Base-by-base conservation (phyloP, 2,113 vertebrate genomes). In the Rynchops niger region DNA sequence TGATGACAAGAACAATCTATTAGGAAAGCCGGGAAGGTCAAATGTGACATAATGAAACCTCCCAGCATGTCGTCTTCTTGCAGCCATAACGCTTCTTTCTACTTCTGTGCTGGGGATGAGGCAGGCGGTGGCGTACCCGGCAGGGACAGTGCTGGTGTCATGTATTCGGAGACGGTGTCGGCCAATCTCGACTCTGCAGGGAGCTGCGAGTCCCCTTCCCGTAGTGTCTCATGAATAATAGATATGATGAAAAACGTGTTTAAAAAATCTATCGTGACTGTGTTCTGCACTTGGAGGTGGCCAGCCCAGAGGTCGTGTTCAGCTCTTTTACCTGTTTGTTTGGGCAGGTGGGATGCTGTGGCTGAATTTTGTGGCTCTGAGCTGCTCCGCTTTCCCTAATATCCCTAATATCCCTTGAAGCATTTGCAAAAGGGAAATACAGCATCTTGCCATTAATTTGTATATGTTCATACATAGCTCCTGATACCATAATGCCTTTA, bases 111-210 rank as follows among this genome's bases (percentile, higher is more conserved):
- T 0, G 1, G 66, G 79, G 71, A 22, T 53, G 61, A 63, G 65
- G 7, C 59, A 15, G 0, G 0, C 2, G 0, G 1, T 8, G 70
- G 9, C 27, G 80, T 62, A 71, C 67, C 85, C 4, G 2, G 30
- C 4, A 4, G 73, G 78, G 42, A 20, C 0, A 2, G 27, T 21
- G 79, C 26, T 58, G 40, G 0, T 26, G 40, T 40, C 14, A 22
- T 18, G 20, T 23, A 2, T 8, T 38, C 17, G 0, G 66, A 49
- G 79, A 12, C 9, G 45, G 25, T 61, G 43, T 53, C 0, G 1
- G 62, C 67, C 78, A 38, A 4, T 4, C 67, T 58, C 0, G 0
- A 2, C 76, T 59, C 67, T 2, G 1, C 42, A 29, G 50, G 79
- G 85, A 90, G 3, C 58, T n/a, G 49, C 55, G 52, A 32, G 79